These are phyloP conservation scores for Paedocypris sp. DNA, from an alignment of 2,113 vertebrate species.

Conservation along the genomic window DNA sequence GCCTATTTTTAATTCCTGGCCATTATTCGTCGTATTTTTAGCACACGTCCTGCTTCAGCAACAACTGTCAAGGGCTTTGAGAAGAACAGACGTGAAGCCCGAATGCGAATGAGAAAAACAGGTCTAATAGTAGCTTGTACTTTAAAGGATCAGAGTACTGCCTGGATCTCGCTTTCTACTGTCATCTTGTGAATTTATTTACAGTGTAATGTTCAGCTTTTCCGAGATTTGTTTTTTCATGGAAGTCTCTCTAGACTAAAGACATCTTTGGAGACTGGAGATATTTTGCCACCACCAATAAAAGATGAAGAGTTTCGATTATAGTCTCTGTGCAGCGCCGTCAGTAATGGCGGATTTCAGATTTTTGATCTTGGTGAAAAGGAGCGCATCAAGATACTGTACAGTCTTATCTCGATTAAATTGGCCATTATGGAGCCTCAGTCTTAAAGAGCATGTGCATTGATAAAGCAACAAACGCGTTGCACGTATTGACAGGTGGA, in stretches of 20 bases:
- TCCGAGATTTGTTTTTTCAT: not conserved
- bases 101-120: constrained; percentile 16
- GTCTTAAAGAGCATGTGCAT: not conserved
- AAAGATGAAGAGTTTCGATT: not conserved
- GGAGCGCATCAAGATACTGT: not conserved
- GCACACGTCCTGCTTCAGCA: constrained; percentile 15
- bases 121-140: constrained; percentile 33
- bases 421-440: not conserved
- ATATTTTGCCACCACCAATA: not conserved
- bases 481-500: constrained; percentile 26
- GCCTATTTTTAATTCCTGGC: constrained; percentile 15
- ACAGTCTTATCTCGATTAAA: not conserved
- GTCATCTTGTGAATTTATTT: constrained; percentile 33
- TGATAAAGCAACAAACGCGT: not conserved
- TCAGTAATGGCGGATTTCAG: constrained; percentile 3
- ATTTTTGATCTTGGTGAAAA: not conserved
- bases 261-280: not conserved
- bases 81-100: constrained; percentile 1
- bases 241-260: not conserved
- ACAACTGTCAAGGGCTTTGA: constrained; percentile 39
- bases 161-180: constrained; percentile 27
- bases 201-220: not conserved
- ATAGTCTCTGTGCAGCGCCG: not conserved
- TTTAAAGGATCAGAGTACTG: constrained; percentile 35
- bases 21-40: constrained; percentile 30